Conservation (phyloP, 2,113 vertebrate genomes). For the Girardinichthys multiradiatus region DNA sequence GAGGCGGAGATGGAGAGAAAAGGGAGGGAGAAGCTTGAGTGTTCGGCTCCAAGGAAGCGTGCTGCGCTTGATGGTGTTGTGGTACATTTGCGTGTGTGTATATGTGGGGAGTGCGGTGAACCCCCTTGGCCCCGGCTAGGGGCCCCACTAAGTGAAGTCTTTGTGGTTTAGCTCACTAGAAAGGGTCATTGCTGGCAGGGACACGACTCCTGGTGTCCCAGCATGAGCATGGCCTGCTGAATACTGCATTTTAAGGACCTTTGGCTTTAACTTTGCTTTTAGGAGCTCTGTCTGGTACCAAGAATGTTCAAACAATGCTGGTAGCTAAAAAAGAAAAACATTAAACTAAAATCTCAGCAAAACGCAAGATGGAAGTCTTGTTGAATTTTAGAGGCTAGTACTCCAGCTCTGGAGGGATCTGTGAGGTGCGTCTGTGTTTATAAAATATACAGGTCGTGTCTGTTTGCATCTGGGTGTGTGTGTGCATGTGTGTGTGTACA, state of each 20-base stretch:
- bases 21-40: constrained; percentile 64
- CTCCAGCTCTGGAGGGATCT: constrained; percentile 72
- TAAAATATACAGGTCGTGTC: constrained; percentile 68
- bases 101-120: constrained; percentile 55
- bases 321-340: constrained; percentile 32
- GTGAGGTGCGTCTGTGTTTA: constrained; percentile 76
- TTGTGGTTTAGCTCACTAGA: constrained; percentile 68
- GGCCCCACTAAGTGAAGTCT: constrained; percentile 65
- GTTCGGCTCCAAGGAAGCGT: constrained; percentile 61
- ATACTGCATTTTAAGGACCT: constrained; percentile 45
- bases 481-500: constrained; percentile 33
- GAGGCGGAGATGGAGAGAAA: constrained; percentile 58
- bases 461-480: constrained; percentile 21
- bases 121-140: constrained; percentile 54
- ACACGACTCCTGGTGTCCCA: constrained; percentile 47
- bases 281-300: constrained; percentile 1
- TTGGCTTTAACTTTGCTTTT: constrained; percentile 26
- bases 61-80: constrained; percentile 67
- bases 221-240: constrained; percentile 53
- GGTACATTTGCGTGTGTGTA: constrained; percentile 62
- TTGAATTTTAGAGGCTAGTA: constrained; percentile 53
- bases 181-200: constrained; percentile 67
- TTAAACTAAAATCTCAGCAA: constrained; percentile 33
- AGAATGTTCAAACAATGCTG: constrained; percentile 9
- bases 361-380: constrained; percentile 69